phyloP scores from a whole-genome alignment of 2,113 vertebrate species.

The Rutilus rutilus region DNA sequence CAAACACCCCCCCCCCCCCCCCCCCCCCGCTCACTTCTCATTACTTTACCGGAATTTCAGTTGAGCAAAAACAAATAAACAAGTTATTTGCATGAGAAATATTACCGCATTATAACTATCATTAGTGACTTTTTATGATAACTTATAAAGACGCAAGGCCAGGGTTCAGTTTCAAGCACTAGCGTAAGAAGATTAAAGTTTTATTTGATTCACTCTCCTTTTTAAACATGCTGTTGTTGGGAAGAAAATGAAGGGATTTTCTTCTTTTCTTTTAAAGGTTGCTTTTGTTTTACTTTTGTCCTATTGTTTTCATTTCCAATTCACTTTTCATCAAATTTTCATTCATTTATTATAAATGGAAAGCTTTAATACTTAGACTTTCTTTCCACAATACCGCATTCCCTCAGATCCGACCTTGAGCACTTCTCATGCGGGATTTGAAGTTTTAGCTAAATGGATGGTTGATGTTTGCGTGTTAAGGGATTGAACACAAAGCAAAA shows the following conservation, averaged over 20 bases:
- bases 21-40: conserved; percentile 25
- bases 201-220: conserved; percentile 44
- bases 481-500: background rate
- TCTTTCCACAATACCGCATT: background rate
- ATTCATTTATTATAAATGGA: conserved; percentile 13
- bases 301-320: background rate
- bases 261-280: background rate
- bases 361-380: background rate
- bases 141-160: conserved; percentile 22
- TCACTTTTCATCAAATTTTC: background rate
- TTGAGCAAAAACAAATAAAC: conserved; percentile 50
- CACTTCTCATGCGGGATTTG: conserved; percentile 32
- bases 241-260: background rate
- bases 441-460: conserved; percentile 16
- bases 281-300: conserved; percentile 17
- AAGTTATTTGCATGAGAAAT: conserved; percentile 45
- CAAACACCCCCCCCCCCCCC: conserved; percentile 13
- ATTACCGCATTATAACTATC: conserved; percentile 42
- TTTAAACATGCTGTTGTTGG: conserved; percentile 36
- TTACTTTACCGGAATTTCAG: conserved; percentile 31
- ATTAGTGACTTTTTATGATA: conserved; percentile 44
- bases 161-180: conserved; percentile 24
- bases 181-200: conserved; percentile 55
- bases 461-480: background rate
- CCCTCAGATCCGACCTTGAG: conserved; percentile 26